These are phyloP conservation scores for Pecten maximus DNA, from an alignment of 2,888 invertebrate species.

Conservation along the genomic window DNA sequence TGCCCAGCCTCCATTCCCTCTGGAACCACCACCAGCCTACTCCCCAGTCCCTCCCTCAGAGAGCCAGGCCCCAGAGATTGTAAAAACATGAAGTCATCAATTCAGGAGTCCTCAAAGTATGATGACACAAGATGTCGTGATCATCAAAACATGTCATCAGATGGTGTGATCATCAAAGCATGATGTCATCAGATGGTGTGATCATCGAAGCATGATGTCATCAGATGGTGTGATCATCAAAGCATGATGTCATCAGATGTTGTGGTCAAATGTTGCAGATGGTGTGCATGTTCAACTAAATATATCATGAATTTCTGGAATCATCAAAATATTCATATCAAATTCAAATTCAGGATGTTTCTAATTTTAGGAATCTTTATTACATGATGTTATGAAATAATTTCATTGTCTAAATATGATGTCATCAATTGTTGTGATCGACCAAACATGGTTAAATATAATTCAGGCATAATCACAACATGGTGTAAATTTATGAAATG, in stretches of 20 bases:
- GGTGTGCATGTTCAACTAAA: neutral
- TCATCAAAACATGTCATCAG: neutral
- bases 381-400: too few species aligned
- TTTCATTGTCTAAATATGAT: too few species aligned
- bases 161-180: neutral
- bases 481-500: too few species aligned
- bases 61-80: neutral
- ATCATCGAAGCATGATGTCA: neutral
- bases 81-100: neutral
- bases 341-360: too few species aligned
- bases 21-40: conserved; percentile 14
- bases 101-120: neutral
- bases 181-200: neutral
- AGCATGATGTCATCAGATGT: neutral
- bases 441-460: too few species aligned
- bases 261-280: neutral
- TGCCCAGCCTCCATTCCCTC: neutral
- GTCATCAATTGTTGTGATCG: too few species aligned
- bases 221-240: neutral
- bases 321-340: neutral
- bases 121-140: neutral
- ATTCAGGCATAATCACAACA: too few species aligned
- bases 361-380: neutral
- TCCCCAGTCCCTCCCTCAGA: neutral
- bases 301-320: too few species aligned